A percentile compares a stretch with the other conserved stretches of the same genome.
These are phyloP conservation scores for Prunella himalayana DNA, from an alignment of 2,113 vertebrate species.

Conservation along the genomic window DNA sequence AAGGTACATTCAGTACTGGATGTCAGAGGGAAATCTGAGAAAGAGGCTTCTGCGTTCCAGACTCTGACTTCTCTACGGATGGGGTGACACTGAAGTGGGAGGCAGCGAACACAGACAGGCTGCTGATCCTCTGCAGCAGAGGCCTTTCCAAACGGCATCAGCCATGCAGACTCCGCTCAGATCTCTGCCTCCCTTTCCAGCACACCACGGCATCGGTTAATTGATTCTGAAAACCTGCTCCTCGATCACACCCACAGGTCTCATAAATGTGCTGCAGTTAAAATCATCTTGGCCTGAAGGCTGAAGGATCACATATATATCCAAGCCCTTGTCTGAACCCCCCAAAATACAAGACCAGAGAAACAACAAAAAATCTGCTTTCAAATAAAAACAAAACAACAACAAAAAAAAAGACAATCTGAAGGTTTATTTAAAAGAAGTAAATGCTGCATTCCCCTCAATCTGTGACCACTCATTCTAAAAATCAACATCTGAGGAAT, in stretches of 20 bases:
- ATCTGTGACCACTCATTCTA: background rate
- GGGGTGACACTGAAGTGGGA: conserved; percentile 27
- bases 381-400: background rate
- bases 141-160: background rate
- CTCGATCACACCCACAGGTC: conserved; percentile 21
- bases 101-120: background rate
- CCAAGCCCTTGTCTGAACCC: background rate
- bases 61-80: conserved; percentile 8
- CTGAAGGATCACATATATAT: background rate
- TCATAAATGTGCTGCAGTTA: background rate
- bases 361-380: background rate
- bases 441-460: background rate
- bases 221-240: conserved; percentile 50
- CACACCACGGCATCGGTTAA: background rate
- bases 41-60: conserved; percentile 3
- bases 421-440: background rate
- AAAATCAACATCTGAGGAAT: background rate
- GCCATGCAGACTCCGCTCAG: background rate
- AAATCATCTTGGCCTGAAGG: background rate
- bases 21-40: conserved; percentile 45
- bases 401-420: background rate
- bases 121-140: conserved; percentile 22
- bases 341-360: background rate
- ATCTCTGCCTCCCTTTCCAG: background rate
- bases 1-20: conserved; percentile 35